Evolutionary conservation across 2,797 vertebrate species (phyloP).

Genomic region (Thalassophryne amazonica): DNA sequence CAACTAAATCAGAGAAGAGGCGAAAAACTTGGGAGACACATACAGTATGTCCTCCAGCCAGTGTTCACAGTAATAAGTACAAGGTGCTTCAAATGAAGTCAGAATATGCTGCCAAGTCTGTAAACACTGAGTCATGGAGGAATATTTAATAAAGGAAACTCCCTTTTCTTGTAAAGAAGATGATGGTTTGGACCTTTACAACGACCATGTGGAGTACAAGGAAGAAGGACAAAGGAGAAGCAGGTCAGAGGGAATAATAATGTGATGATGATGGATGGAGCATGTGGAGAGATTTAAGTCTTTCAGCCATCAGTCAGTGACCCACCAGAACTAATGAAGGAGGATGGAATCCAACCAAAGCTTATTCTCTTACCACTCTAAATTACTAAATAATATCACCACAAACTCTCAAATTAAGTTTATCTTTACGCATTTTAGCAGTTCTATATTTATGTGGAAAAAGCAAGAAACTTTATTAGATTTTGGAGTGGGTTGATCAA

Average conservation of each 20-base stretch:
- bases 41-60: neutral
- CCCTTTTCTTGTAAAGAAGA: slow-evolving; percentile 21
- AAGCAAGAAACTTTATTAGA: no score
- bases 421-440: neutral
- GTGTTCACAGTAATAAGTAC: slow-evolving; percentile 20
- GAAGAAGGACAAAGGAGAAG: neutral
- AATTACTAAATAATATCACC: neutral
- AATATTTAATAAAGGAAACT: slow-evolving; percentile 12
- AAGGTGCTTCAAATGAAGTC: slow-evolving; percentile 5
- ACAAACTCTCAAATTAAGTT: neutral
- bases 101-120: slow-evolving; percentile 11
- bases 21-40: slow-evolving; percentile 1
- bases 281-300: slow-evolving; percentile 2
- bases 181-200: neutral
- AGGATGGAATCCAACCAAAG: slow-evolving; percentile 17
- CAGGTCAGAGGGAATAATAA: slow-evolving; percentile 7
- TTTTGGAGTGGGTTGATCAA: no score
- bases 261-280: slow-evolving; percentile 14
- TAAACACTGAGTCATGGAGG: neutral
- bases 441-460: fast-evolving
- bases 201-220: no score
- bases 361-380: neutral
- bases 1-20: neutral
- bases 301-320: slow-evolving; percentile 20
- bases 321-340: slow-evolving; percentile 16